phyloP scores from a whole-genome alignment of 1,140 invertebrate species.

The Aphelinus certus region DNA sequence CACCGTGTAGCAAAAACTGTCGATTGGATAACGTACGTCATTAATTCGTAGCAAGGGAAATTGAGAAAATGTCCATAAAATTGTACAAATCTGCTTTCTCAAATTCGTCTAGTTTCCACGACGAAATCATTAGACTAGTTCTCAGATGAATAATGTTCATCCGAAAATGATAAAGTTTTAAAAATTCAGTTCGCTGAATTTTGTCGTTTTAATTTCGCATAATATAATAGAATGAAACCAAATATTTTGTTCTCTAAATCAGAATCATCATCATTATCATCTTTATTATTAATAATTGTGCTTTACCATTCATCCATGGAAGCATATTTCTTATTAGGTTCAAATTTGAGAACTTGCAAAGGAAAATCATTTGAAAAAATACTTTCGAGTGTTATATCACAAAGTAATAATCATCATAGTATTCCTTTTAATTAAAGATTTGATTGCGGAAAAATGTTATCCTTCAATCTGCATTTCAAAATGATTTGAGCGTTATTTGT shows the following conservation, averaged over 20 bases:
- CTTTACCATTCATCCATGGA: no score
- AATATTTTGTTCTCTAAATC: no score
- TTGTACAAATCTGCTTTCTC: not conserved
- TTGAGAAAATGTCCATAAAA: not conserved
- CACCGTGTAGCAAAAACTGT: slow-evolving; percentile 92
- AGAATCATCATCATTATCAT: no score
- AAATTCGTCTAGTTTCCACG: not conserved
- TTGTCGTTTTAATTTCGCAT: not conserved
- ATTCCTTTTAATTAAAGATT: no score
- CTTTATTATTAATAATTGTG: no score
- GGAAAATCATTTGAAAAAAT: no score
- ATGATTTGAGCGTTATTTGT: not conserved
- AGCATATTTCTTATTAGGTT: no score
- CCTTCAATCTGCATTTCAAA: no score
- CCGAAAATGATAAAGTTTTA: slow-evolving; percentile 12
- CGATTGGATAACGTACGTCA: slow-evolving; percentile 83
- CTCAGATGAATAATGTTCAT: not conserved
- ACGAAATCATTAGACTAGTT: not conserved
- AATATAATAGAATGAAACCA: not conserved
- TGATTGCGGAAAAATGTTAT: no score
- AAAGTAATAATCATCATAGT: no score
- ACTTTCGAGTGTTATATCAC: no score
- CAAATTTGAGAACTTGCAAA: no score
- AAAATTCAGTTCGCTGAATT: slow-evolving; percentile 6
- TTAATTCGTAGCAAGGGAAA: slow-evolving; percentile 56